Base-by-base conservation (phyloP, 2,888 invertebrate genomes). In the Monoplex corrugatus region DNA sequence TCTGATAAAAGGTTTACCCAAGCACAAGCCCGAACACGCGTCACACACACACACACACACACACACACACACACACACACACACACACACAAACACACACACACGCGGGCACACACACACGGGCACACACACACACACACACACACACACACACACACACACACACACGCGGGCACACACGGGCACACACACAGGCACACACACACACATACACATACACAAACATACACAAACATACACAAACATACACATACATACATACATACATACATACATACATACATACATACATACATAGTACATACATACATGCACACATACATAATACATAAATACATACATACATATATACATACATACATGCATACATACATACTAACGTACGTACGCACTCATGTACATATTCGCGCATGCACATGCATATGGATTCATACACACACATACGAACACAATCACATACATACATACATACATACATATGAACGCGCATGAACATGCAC, bases 151-250 rank as follows among this genome's bases (percentile, higher is more conserved):
- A 40, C 43, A 82, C 43, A 83, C 43, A 82, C 82, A 83, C 35
- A 50, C 16, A 83, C 83, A 83, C 50, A 83, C 28, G 28, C 2
- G 28, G 28, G n/a, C 83, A 83, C 50, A 45, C 45, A 83, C 83
- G 32, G 45, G 38, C 78, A 78, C 78, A 78, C 78, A 78, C 82
- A 83, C 83, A 83, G 32, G 32, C 45, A 83, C 45, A 83, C 45
- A 83, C 50, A 83, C 50, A 45, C 50, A 45, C 83, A 45, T 50
- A 83, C 45, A 38, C 57, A 85, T 16, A 84, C 28, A 57, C 50
- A 57, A 35, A 35, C 8, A 40, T 38, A 85, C 32, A 57, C 38
- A 57, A 2, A 57, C 57, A 16, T 16, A 85, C 57, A 38, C 19
- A 45, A 0, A 45, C 43, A 44, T 19, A 5, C 40, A 43, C 38